phyloP scores from a whole-genome alignment of 1,140 invertebrate species.

The Leptinotarsa texana region DNA sequence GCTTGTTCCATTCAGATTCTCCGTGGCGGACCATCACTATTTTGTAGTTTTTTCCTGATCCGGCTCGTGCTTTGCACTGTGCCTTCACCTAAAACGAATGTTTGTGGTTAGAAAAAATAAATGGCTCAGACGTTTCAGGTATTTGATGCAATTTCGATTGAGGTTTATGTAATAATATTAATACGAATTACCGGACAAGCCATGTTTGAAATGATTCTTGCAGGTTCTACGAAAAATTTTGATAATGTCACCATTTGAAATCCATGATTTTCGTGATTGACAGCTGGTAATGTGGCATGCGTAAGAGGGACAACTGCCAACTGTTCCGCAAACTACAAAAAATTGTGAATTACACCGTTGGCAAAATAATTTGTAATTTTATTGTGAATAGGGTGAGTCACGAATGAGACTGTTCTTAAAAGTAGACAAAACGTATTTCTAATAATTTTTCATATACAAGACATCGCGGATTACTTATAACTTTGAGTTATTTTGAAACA shows the following conservation, averaged over 20 bases:
- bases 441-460: too few relatives aligned
- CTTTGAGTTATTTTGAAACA: too few relatives aligned
- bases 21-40: constrained; percentile 68
- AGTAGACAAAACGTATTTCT: too few relatives aligned
- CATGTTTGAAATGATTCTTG: constrained; percentile 10
- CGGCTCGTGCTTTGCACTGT: background rate
- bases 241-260: background rate
- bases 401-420: too few relatives aligned
- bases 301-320: background rate
- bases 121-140: background rate
- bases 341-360: too few relatives aligned
- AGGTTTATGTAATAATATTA: too few relatives aligned
- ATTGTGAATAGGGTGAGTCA: too few relatives aligned
- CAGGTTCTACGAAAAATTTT: background rate
- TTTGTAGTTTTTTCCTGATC: constrained; percentile 30
- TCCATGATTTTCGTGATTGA: background rate
- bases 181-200: constrained; percentile 15
- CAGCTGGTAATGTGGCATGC: background rate
- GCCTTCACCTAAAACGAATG: background rate
- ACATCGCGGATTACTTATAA: too few relatives aligned
- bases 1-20: constrained; percentile 75
- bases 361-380: too few relatives aligned
- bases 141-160: too few relatives aligned
- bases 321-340: background rate
- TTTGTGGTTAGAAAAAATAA: background rate